Conservation (phyloP, 2,113 vertebrate species). For the Rhineura floridana region DNA sequence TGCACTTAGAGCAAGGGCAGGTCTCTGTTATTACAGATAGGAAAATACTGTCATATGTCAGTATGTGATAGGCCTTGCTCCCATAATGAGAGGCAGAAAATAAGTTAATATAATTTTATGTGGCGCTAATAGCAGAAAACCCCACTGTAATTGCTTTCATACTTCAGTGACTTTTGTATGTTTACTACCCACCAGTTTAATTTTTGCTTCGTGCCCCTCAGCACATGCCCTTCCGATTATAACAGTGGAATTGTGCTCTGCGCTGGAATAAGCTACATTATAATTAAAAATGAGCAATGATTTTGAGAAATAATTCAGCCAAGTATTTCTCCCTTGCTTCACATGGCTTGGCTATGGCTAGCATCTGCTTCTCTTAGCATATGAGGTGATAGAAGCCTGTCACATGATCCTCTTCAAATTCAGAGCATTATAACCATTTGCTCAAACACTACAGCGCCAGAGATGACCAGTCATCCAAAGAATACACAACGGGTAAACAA, state of each 20-base stretch:
- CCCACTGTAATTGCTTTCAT: slow-evolving; percentile 43
- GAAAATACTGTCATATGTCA: neutral
- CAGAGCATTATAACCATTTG: neutral
- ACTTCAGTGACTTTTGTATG: slow-evolving; percentile 35
- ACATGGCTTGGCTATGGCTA: slow-evolving; percentile 26
- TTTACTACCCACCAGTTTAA: slow-evolving; percentile 33
- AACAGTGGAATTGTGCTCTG: slow-evolving; percentile 22
- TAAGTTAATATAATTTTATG: slow-evolving; percentile 21
- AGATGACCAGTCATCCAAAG: neutral
- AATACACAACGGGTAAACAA: neutral
- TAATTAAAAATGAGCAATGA: slow-evolving; percentile 53
- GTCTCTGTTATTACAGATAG: slow-evolving; percentile 11
- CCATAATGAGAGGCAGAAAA: slow-evolving; percentile 46
- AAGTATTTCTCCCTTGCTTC: slow-evolving; percentile 28
- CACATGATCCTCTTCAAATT: neutral
- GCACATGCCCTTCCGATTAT: slow-evolving; percentile 26
- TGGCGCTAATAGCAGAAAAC: slow-evolving; percentile 12
- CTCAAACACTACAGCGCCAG: neutral
- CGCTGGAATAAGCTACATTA: slow-evolving; percentile 41
- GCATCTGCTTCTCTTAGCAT: neutral
- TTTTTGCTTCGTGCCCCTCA: slow-evolving; percentile 49
- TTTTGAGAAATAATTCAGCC: slow-evolving; percentile 44
- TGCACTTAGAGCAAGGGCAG: slow-evolving; percentile 6
- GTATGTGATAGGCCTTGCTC: neutral
- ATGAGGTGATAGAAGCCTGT: neutral